Evolutionary conservation across 2,113 vertebrate genomes (phyloP).

Genomic region (Spea bombifrons): DNA sequence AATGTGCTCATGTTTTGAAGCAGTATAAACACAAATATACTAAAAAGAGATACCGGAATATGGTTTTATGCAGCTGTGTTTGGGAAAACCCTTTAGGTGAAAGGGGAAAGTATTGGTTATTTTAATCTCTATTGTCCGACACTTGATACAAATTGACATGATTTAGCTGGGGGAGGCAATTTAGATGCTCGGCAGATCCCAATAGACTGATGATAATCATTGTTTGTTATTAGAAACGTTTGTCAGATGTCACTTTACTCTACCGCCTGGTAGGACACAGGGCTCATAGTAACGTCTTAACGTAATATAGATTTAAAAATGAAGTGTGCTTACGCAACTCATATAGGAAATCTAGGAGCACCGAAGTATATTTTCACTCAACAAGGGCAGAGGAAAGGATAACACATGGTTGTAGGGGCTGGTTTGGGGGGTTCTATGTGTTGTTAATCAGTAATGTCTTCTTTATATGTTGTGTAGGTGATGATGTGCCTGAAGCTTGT

Average conservation of each 20-base stretch:
- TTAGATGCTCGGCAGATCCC: conserved; percentile 11
- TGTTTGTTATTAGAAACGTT: conserved; percentile 45
- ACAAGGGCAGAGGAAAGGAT: too few relatives aligned
- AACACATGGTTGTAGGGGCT: too few relatives aligned
- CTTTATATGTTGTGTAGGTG: too few relatives aligned
- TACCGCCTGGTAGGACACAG: not conserved
- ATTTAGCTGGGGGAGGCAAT: conserved; percentile 25
- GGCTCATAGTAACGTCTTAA: not conserved
- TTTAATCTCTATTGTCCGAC: conserved; percentile 5
- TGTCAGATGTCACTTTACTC: conserved; percentile 30
- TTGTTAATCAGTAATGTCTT: too few relatives aligned
- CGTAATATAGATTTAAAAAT: not conserved
- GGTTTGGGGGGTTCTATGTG: too few relatives aligned
- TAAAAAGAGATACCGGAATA: too few relatives aligned
- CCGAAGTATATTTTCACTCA: too few relatives aligned
- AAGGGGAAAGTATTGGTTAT: conserved; percentile 15
- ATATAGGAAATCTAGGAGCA: too few relatives aligned
- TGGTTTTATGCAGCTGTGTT: not conserved
- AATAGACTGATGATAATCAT: conserved; percentile 38
- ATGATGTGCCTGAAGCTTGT: too few relatives aligned
- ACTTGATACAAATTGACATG: conserved; percentile 40
- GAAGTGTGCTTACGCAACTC: too few relatives aligned
- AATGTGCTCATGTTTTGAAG: too few relatives aligned
- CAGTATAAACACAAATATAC: too few relatives aligned
- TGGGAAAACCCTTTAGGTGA: conserved; percentile 2